phyloP scores from a whole-genome alignment of 2,888 invertebrate genomes.

The Hirtodrosophila trivittata region DNA sequence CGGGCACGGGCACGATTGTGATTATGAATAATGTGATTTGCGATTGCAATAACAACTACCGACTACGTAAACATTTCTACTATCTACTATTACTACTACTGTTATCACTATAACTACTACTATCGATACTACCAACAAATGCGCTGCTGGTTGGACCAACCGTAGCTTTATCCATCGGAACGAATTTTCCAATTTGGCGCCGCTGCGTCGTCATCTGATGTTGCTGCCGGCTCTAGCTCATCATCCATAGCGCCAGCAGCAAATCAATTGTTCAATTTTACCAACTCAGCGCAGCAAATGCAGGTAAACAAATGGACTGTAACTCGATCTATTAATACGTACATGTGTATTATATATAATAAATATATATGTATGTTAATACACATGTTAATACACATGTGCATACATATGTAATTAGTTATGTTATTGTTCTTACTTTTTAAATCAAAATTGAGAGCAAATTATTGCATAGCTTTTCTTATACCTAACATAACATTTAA shows the following conservation, averaged over 20 bases:
- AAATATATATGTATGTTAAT: neutral
- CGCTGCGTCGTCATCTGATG: slow-evolving; percentile 10
- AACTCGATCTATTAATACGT: neutral
- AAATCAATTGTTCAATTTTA: slow-evolving; percentile 54
- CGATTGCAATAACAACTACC: neutral
- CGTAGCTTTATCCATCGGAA: slow-evolving; percentile 29
- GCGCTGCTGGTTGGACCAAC: slow-evolving; percentile 12
- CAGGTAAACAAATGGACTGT: slow-evolving; percentile 53
- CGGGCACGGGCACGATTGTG: slow-evolving; percentile 48
- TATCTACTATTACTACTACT: slow-evolving; percentile 11
- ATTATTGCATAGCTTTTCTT: too few species aligned
- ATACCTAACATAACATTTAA: too few species aligned
- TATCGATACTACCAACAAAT: slow-evolving; percentile 1
- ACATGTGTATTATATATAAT: neutral
- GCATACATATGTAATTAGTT: too few species aligned
- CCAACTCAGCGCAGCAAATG: slow-evolving; percentile 42
- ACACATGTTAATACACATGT: neutral
- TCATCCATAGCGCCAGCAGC: slow-evolving; percentile 20
- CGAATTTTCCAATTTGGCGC: slow-evolving; percentile 61
- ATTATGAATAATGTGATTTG: too few species aligned
- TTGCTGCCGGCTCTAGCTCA: slow-evolving; percentile 13
- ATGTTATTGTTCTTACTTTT: too few species aligned
- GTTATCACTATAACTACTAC: slow-evolving; percentile 7
- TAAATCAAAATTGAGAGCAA: too few species aligned
- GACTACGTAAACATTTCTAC: slow-evolving; percentile 7